phyloP scores from a whole-genome alignment of 1,140 invertebrate species.

The Trinorchestia longiramus region DNA sequence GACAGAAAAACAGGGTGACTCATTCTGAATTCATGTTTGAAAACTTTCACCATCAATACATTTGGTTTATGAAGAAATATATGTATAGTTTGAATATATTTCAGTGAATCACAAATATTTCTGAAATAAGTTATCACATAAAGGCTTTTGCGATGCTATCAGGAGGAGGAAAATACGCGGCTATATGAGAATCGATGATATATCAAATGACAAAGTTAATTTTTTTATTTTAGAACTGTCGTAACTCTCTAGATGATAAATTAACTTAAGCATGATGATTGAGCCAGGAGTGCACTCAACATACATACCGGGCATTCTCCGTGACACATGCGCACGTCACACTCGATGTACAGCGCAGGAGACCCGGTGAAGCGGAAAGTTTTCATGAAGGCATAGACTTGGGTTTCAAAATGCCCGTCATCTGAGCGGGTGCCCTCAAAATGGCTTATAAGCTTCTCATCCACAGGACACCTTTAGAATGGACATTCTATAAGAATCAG shows the following conservation, averaged over 20 bases:
- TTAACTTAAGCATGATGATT: no score
- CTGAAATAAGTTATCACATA: no score
- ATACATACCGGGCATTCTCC: constrained; percentile 88
- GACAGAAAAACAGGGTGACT: not conserved
- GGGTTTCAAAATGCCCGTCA: constrained; percentile 89
- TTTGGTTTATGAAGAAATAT: not conserved
- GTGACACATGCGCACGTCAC: constrained; percentile 94
- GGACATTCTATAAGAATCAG: not conserved
- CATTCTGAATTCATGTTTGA: not conserved
- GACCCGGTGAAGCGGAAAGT: constrained; percentile 94
- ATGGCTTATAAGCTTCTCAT: constrained; percentile 91
- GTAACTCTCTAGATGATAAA: no score
- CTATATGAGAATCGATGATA: no score
- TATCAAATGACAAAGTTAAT: no score
- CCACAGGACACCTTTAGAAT: constrained; percentile 83
- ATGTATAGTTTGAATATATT: not conserved
- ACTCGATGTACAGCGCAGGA: constrained; percentile 93
- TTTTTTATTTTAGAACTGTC: no score
- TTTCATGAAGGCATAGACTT: constrained; percentile 95
- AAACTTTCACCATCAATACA: not conserved
- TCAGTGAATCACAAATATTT: not conserved
- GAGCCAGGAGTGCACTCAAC: not conserved
- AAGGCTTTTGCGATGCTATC: no score
- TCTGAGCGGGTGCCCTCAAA: constrained; percentile 92
- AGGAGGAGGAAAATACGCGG: no score